Conservation (phyloP, 2,888 invertebrate genomes). For the Oegoconia quadripuncta region DNA sequence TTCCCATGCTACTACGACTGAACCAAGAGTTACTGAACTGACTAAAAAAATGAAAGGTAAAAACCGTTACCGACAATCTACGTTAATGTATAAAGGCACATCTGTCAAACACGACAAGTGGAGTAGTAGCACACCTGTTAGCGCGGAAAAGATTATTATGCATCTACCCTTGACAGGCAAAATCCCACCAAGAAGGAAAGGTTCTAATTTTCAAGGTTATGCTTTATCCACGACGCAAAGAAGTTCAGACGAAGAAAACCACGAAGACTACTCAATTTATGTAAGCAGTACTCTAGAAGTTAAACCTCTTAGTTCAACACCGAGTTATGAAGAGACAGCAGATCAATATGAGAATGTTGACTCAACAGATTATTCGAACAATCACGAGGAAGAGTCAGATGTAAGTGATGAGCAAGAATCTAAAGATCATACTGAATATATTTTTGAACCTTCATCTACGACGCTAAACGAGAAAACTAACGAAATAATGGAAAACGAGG, state of each 20-base stretch:
- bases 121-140: slow-evolving; percentile 29
- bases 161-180: slow-evolving; percentile 27
- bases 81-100: slow-evolving; percentile 62
- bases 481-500: slow-evolving; percentile 31
- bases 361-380: slow-evolving; percentile 19
- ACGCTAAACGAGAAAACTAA: slow-evolving; percentile 31
- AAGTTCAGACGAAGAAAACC: slow-evolving; percentile 30
- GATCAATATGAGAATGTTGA: slow-evolving; percentile 33
- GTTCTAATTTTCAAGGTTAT: slow-evolving; percentile 67
- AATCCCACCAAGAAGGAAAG: slow-evolving; percentile 50
- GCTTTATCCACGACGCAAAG: slow-evolving; percentile 40
- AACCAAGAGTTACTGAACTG: background rate
- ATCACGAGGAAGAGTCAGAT: slow-evolving; percentile 22
- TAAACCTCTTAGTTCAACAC: slow-evolving; percentile 22
- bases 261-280: slow-evolving; percentile 30
- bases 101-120: slow-evolving; percentile 72
- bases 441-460: slow-evolving; percentile 39
- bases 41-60: slow-evolving; percentile 38
- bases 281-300: slow-evolving; percentile 22
- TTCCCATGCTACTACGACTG: slow-evolving; percentile 2
- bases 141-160: slow-evolving; percentile 37
- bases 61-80: slow-evolving; percentile 66
- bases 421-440: slow-evolving; percentile 50
- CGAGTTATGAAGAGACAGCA: slow-evolving; percentile 31
- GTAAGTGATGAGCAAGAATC: slow-evolving; percentile 29